Percentiles rank a stretch among this genome's conserved stretches.
Evolutionary conservation across 2,797 vertebrate species (phyloP).

Genomic region (Lepidocolaptes lacrymiger): DNA sequence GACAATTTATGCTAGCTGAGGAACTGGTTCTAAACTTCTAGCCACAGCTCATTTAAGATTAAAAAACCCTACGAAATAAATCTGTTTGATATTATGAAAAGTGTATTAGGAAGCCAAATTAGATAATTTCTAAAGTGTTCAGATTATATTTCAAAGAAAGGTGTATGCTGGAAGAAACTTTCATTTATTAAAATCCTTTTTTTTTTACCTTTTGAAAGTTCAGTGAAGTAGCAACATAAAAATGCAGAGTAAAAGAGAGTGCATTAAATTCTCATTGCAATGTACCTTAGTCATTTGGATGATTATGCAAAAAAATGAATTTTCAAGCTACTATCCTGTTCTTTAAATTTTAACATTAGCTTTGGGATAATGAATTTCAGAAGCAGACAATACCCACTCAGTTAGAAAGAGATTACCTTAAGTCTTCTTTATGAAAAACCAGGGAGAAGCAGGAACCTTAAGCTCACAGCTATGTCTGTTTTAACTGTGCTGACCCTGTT

Average conservation of each 20-base stretch:
- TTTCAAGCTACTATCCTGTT: conserved; percentile 23
- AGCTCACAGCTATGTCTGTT: conserved; percentile 1
- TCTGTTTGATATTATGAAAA: not conserved
- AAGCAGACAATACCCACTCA: not conserved
- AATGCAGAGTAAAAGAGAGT: not conserved
- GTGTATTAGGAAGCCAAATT: not conserved
- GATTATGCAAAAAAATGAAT: not conserved
- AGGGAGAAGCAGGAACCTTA: not conserved
- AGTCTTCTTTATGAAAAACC: conserved; percentile 46
- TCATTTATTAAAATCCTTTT: not conserved
- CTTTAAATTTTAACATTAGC: conserved; percentile 33
- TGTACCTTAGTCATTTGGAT: not conserved
- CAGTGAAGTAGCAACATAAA: not conserved
- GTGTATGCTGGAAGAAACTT: not conserved
- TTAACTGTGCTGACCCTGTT: not conserved
- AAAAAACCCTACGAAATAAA: not conserved
- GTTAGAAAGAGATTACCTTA: conserved; percentile 36
- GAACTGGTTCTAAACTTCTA: not conserved
- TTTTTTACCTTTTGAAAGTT: not conserved
- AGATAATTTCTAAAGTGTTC: not conserved
- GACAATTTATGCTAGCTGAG: not conserved
- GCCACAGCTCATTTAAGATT: not conserved
- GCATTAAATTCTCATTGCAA: conserved; percentile 10
- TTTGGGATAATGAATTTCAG: conserved; percentile 18
- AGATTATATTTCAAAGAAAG: not conserved